Conservation (phyloP, 1,140 invertebrate genomes). For the Nymphalis io region DNA sequence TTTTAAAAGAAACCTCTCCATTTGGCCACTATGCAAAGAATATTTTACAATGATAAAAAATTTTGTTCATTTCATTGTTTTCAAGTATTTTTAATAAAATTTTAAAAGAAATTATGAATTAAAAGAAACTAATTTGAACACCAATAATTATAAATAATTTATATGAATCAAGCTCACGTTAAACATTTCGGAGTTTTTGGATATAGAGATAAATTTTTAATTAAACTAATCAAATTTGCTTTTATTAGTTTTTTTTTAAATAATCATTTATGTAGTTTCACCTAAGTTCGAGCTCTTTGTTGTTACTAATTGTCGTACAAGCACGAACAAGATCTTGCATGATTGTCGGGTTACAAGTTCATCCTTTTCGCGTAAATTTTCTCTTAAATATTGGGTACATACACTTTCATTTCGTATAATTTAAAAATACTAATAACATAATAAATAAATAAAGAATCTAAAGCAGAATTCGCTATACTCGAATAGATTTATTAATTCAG, state of each 20-base stretch:
- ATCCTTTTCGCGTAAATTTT: constrained; percentile 26
- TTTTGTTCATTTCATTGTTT: constrained; percentile 19
- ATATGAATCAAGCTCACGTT: too few species aligned
- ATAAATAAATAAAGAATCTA: too few species aligned
- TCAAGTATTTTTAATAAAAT: constrained; percentile 2
- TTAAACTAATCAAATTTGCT: neutral
- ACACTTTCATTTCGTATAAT: too few species aligned
- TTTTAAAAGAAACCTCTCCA: constrained; percentile 35
- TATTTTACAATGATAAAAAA: neutral
- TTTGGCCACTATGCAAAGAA: constrained; percentile 21
- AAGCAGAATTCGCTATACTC: too few species aligned
- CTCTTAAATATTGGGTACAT: constrained; percentile 15
- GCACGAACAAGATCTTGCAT: constrained; percentile 35
- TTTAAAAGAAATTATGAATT: too few species aligned
- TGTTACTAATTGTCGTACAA: constrained; percentile 23
- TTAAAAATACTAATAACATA: too few species aligned
- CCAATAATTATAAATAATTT: neutral
- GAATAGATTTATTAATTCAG: too few species aligned
- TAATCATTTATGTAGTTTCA: neutral
- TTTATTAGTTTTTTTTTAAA: neutral
- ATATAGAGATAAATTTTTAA: neutral
- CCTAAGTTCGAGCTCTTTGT: constrained; percentile 9
- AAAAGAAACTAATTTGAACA: neutral
- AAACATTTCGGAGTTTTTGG: too few species aligned
- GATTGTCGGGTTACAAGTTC: constrained; percentile 44